A percentile compares a stretch with the other conserved stretches of the same genome.
These are phyloP conservation scores for Eumeta japonica DNA, from an alignment of 1,140 invertebrate genomes.

Conservation along the genomic window DNA sequence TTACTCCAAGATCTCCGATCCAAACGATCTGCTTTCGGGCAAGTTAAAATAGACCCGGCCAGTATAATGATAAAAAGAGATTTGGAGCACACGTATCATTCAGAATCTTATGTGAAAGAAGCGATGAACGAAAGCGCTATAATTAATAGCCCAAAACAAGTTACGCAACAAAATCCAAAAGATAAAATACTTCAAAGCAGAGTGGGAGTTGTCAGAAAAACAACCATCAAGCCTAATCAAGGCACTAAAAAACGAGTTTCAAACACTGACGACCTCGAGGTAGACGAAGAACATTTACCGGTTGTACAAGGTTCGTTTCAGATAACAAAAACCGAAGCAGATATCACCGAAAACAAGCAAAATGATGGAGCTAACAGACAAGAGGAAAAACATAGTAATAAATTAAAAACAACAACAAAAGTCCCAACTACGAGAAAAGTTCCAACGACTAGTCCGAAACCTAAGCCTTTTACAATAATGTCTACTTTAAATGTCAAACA, in stretches of 20 bases:
- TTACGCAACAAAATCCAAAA: constrained; percentile 35
- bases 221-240: constrained; percentile 48
- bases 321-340: constrained; percentile 63
- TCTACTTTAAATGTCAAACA: constrained; percentile 48
- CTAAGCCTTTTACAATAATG: constrained; percentile 45
- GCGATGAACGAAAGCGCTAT: constrained; percentile 44
- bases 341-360: constrained; percentile 62
- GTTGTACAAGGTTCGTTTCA: constrained; percentile 63
- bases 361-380: constrained; percentile 27
- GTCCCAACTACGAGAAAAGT: constrained; percentile 34
- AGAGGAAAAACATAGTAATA: constrained; percentile 45
- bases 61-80: constrained; percentile 66
- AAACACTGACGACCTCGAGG: constrained; percentile 52
- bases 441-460: constrained; percentile 28
- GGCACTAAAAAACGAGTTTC: constrained; percentile 26
- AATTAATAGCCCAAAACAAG: constrained; percentile 26
- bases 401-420: constrained; percentile 27
- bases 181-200: constrained; percentile 47
- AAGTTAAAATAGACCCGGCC: constrained; percentile 66
- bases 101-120: constrained; percentile 46
- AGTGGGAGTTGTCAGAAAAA: constrained; percentile 55
- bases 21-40: constrained; percentile 64
- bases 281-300: constrained; percentile 57
- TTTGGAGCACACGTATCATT: constrained; percentile 51
- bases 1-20: constrained; percentile 67